These are phyloP conservation scores for Parazoanthus swiftii DNA, from an alignment of 92 coral and sea anemone genomes.

Conservation along the genomic window DNA sequence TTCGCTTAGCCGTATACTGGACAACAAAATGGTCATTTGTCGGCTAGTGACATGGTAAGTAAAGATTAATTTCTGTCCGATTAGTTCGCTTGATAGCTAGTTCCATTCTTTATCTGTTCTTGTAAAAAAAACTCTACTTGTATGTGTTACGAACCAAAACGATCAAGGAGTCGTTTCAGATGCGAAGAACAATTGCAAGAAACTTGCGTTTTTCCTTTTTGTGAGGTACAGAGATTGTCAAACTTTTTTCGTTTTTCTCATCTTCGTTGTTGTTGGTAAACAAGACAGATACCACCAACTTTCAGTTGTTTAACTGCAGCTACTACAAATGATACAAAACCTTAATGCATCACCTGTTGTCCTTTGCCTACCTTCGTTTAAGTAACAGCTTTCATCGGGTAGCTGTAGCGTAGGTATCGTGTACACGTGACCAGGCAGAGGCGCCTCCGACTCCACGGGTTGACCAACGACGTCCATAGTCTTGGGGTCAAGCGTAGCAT, in stretches of 20 bases:
- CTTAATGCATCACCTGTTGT: conserved; percentile 15
- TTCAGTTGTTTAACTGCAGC: background rate
- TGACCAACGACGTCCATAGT: conserved; percentile 17
- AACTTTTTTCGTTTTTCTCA: no score
- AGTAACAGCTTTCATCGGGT: conserved; percentile 13
- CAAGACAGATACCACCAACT: background rate
- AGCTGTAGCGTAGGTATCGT: conserved; percentile 12
- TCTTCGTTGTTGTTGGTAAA: background rate
- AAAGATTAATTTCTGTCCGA: no score
- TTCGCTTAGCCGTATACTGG: no score
- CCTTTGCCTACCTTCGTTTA: background rate
- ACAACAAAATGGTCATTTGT: no score
- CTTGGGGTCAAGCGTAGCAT: conserved; percentile 30
- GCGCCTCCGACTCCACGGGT: background rate
- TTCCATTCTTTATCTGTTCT: no score
- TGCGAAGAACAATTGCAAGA: no score
- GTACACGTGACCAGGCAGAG: conserved; percentile 31
- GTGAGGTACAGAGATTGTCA: background rate
- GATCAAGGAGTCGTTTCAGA: no score
- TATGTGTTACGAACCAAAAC: no score
- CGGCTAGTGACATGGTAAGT: no score
- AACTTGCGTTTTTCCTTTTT: no score
- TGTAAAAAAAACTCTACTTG: no score
- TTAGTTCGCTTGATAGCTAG: no score
- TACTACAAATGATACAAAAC: conserved; percentile 14